phyloP scores from a whole-genome alignment of 1,140 invertebrate genomes.

The Geopemphigus sp. region DNA sequence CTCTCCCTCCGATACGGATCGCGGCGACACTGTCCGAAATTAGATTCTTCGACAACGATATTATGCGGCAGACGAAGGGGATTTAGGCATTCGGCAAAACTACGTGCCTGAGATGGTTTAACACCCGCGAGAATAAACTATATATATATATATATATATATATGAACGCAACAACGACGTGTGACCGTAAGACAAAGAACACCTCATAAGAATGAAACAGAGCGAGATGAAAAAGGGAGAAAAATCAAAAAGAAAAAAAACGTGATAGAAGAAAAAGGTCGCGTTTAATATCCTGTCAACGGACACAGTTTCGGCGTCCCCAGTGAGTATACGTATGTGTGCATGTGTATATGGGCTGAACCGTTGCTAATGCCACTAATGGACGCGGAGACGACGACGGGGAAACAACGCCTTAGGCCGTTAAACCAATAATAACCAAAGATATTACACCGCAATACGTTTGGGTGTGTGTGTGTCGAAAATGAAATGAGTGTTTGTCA shows the following conservation, averaged over 20 bases:
- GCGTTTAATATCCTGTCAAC: constrained; percentile 48
- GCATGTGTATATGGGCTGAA: neutral
- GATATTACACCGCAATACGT: constrained; percentile 41
- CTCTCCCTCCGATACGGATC: neutral
- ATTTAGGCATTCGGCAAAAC: constrained; percentile 24
- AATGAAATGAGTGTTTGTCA: constrained; percentile 29
- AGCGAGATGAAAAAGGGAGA: neutral
- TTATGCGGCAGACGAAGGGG: neutral
- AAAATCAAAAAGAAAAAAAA: constrained; percentile 43
- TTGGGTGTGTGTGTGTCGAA: neutral
- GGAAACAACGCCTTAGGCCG: constrained; percentile 32
- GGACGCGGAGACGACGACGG: constrained; percentile 19
- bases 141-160: neutral
- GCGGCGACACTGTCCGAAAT: neutral
- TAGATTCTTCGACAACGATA: constrained; percentile 45
- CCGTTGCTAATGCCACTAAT: constrained; percentile 43
- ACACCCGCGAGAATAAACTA: constrained; percentile 47
- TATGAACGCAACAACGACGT: neutral
- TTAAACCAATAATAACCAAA: constrained; percentile 49
- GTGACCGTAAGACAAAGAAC: neutral
- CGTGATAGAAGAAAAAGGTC: constrained; percentile 36
- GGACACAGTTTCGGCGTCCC: constrained; percentile 22
- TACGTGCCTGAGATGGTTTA: constrained; percentile 43
- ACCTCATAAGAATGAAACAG: no score
- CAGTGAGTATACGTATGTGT: constrained; percentile 1